Evolutionary conservation across 2,888 invertebrate genomes (phyloP).

Genomic region (Tenthredo scrophulariae): DNA sequence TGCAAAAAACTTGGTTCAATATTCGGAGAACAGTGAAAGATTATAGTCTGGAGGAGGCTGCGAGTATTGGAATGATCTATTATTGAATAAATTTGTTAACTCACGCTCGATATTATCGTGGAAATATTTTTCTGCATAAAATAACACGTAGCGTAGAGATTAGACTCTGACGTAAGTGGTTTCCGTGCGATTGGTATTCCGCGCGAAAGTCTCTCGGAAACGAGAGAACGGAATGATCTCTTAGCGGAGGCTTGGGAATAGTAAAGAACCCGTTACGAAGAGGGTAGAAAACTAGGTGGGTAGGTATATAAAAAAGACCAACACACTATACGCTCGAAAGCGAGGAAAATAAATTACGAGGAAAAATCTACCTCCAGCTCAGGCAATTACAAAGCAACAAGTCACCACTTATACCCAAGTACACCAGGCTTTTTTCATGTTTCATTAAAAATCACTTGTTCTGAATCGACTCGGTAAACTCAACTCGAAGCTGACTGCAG

Average conservation of each 20-base stretch:
- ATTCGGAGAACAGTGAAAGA: neutral
- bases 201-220: neutral
- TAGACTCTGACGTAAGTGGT: neutral
- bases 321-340: neutral
- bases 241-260: slow-evolving; percentile 24
- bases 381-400: slow-evolving; percentile 24
- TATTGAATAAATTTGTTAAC: neutral
- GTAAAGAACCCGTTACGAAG: slow-evolving; percentile 30
- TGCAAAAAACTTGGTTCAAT: neutral
- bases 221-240: slow-evolving; percentile 27
- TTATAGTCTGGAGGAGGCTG: neutral
- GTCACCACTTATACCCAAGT: neutral
- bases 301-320: neutral
- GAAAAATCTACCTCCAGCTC: slow-evolving; percentile 3
- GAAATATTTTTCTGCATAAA: slow-evolving; percentile 7
- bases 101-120: neutral
- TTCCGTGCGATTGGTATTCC: slow-evolving; percentile 10
- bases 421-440: neutral
- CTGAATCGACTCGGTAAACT: neutral
- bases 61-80: neutral
- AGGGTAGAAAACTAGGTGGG: neutral
- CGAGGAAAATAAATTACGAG: slow-evolving; percentile 6
- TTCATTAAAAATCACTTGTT: neutral
- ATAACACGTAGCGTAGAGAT: neutral
- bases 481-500: neutral